A percentile compares a stretch with the other conserved stretches of the same genome.
Evolutionary conservation across 2,888 invertebrate species (phyloP).

Genomic region (Choreutis nemorana): DNA sequence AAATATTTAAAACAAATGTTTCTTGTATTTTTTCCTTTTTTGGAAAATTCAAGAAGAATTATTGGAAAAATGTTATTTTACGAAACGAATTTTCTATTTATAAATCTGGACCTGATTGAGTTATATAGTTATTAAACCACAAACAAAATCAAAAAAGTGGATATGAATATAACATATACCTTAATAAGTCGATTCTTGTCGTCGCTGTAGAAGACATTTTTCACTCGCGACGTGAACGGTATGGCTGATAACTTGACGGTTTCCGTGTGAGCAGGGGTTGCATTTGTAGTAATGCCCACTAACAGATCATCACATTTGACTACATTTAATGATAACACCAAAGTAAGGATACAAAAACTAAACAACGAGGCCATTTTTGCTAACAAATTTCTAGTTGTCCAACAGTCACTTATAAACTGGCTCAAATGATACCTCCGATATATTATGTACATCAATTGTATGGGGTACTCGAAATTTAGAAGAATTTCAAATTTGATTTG

Average conservation of each 20-base stretch:
- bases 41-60: too few relatives aligned
- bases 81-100: too few relatives aligned
- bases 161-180: slow-evolving; percentile 21
- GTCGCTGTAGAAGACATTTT: slow-evolving; percentile 41
- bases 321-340: slow-evolving; percentile 11
- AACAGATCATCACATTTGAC: slow-evolving; percentile 22
- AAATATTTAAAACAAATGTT: too few relatives aligned
- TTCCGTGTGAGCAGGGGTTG: slow-evolving; percentile 26
- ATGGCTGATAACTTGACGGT: slow-evolving; percentile 30
- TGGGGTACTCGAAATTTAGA: too few relatives aligned
- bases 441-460: too few relatives aligned
- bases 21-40: too few relatives aligned
- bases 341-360: slow-evolving; percentile 11
- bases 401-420: too few relatives aligned
- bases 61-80: too few relatives aligned
- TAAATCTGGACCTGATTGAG: too few relatives aligned
- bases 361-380: slow-evolving; percentile 12
- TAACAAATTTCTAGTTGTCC: neutral
- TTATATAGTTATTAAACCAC: too few relatives aligned
- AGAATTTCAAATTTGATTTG: too few relatives aligned
- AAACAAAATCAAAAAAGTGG: neutral
- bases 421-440: too few relatives aligned
- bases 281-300: slow-evolving; percentile 28
- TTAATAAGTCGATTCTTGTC: slow-evolving; percentile 28
- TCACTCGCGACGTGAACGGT: slow-evolving; percentile 29